These are phyloP conservation scores for Brachymystax lenok DNA, from an alignment of 2,797 vertebrate species.

Conservation along the genomic window DNA sequence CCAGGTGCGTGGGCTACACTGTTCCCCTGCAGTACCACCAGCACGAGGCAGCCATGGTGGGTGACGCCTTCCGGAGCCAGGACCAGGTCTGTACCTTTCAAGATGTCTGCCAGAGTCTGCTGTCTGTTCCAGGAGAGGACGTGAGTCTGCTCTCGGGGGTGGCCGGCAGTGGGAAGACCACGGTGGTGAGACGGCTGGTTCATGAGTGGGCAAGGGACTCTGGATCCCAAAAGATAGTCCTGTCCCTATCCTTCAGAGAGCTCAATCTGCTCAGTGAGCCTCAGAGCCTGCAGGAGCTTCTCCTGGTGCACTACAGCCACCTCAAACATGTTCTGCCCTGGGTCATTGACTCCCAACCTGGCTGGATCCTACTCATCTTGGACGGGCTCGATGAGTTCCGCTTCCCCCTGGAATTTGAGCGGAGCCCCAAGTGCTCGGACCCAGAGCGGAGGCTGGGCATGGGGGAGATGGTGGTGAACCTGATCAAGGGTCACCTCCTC, in stretches of 20 bases:
- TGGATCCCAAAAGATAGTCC: conserved; percentile 35
- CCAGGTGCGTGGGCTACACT: conserved; percentile 28
- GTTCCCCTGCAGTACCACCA: conserved; percentile 41
- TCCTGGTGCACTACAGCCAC: conserved; percentile 55
- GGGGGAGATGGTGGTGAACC: conserved; percentile 51
- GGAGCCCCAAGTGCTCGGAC: conserved; percentile 58
- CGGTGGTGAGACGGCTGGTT: conserved; percentile 44
- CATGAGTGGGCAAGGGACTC: conserved; percentile 45
- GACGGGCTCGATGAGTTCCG: conserved; percentile 60
- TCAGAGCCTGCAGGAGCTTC: conserved; percentile 42
- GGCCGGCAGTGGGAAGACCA: conserved; percentile 63
- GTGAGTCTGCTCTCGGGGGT: conserved; percentile 53
- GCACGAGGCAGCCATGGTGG: conserved; percentile 51
- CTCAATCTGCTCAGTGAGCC: conserved; percentile 52
- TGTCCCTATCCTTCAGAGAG: conserved; percentile 59
- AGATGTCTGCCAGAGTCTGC: conserved; percentile 39
- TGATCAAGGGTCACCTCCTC: conserved; percentile 55
- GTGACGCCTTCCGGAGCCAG: conserved; percentile 43
- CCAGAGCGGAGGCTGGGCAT: conserved; percentile 42
- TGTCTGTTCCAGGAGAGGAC: conserved; percentile 25
- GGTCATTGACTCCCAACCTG: conserved; percentile 40
- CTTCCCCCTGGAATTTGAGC: conserved; percentile 51
- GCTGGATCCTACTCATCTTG: conserved; percentile 46
- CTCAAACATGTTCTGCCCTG: conserved; percentile 44
- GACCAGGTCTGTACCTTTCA: conserved; percentile 40